Evolutionary conservation across 2,888 invertebrate species (phyloP).

Genomic region (Amphipoea lucens): DNA sequence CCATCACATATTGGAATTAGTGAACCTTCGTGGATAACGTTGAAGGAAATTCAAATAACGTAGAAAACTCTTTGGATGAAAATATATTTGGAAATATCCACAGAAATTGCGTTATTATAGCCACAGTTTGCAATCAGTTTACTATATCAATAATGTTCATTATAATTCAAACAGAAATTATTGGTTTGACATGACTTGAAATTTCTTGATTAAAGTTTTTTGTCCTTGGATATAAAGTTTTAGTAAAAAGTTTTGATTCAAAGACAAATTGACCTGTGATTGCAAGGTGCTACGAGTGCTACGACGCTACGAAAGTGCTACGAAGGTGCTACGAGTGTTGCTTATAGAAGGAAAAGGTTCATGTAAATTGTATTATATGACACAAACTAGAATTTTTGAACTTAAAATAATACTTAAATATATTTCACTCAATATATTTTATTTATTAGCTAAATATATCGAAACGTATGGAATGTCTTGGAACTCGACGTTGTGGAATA

Average conservation of each 20-base stretch:
- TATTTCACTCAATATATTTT: neutral
- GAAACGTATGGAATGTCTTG: neutral
- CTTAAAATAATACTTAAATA: neutral
- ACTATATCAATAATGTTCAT: neutral
- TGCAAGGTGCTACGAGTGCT: constrained; percentile 41
- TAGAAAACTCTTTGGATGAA: constrained; percentile 19
- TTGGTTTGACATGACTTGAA: neutral
- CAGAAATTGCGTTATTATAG: neutral
- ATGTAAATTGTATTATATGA: neutral
- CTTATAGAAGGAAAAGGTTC: neutral
- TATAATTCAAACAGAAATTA: neutral
- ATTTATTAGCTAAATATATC: neutral
- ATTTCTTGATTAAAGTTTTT: neutral
- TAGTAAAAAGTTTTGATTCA: neutral
- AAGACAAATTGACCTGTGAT: neutral
- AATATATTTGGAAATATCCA: neutral
- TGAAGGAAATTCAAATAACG: constrained; percentile 40
- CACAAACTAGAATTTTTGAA: neutral
- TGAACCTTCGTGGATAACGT: constrained; percentile 46
- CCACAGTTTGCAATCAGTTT: neutral
- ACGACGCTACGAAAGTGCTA: constrained; percentile 55
- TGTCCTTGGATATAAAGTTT: neutral
- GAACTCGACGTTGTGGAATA: neutral
- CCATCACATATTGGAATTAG: constrained; percentile 64
- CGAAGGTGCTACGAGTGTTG: constrained; percentile 49